Percentiles rank a stretch among this genome's conserved stretches.
These are phyloP conservation scores for Hyppa rectilinea DNA, from an alignment of 2,888 invertebrate genomes.

Conservation along the genomic window DNA sequence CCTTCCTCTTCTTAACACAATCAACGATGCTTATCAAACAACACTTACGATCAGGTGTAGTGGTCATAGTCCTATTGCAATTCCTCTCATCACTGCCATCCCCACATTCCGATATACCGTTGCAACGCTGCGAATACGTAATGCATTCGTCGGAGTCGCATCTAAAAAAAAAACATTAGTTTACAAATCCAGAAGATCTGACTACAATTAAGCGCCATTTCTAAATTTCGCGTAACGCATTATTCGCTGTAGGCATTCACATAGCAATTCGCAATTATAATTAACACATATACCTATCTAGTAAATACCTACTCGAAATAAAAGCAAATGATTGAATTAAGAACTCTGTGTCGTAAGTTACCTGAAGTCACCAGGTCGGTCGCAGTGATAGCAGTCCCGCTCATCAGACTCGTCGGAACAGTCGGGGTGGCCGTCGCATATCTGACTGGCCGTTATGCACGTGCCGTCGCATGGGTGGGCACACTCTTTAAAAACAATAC, in stretches of 20 bases:
- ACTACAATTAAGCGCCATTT: neutral
- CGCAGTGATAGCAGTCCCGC: slow-evolving; percentile 77
- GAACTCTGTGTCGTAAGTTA: slow-evolving; percentile 69
- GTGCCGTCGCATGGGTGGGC: slow-evolving; percentile 86
- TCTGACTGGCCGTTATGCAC: slow-evolving; percentile 91
- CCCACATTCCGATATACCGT: slow-evolving; percentile 90
- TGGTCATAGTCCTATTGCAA: slow-evolving; percentile 84
- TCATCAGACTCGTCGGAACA: slow-evolving; percentile 92
- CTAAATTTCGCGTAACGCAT: slow-evolving; percentile 36
- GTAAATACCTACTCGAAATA: neutral
- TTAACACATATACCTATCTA: slow-evolving; percentile 19
- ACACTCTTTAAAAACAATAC: slow-evolving; percentile 83
- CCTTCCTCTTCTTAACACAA: neutral
- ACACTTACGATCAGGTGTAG: slow-evolving; percentile 71
- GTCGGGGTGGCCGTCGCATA: slow-evolving; percentile 91
- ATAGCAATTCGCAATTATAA: slow-evolving; percentile 42
- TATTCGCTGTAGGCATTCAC: slow-evolving; percentile 55
- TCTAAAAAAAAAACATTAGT: slow-evolving; percentile 75
- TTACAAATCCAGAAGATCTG: slow-evolving; percentile 37
- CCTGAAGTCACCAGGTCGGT: slow-evolving; percentile 83
- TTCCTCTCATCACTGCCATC: slow-evolving; percentile 90
- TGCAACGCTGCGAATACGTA: slow-evolving; percentile 86
- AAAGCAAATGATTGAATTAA: slow-evolving; percentile 2
- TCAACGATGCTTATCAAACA: neutral
- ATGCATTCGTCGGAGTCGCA: slow-evolving; percentile 88